phyloP scores from a whole-genome alignment of 1,140 invertebrate species.

The Habropoda laboriosa region DNA sequence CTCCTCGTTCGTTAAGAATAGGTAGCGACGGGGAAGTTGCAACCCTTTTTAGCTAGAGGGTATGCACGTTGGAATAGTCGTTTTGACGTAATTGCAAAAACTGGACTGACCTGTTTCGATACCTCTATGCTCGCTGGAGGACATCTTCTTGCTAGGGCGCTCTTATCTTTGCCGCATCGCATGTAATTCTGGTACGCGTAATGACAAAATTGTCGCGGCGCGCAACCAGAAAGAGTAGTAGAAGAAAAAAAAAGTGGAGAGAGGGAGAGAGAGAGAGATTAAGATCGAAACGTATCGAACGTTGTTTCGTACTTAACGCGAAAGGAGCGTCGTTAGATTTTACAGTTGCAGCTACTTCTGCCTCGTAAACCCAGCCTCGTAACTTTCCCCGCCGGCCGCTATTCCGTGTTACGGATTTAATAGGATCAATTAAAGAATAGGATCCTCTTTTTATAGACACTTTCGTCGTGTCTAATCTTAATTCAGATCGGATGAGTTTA shows the following conservation, averaged over 20 bases:
- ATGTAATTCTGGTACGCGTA: slow-evolving; percentile 13
- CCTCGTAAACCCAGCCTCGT: slow-evolving; percentile 9
- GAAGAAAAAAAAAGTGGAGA: no score
- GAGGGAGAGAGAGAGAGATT: neutral
- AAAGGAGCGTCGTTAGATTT: slow-evolving; percentile 14
- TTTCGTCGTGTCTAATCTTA: neutral
- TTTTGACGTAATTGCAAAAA: slow-evolving; percentile 53
- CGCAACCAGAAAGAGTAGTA: neutral
- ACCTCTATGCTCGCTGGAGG: slow-evolving; percentile 45
- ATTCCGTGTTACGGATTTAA: neutral
- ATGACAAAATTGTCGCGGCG: slow-evolving; percentile 44
- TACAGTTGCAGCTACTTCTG: slow-evolving; percentile 1
- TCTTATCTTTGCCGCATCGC: slow-evolving; percentile 44
- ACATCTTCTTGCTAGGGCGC: slow-evolving; percentile 30
- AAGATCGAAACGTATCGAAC: slow-evolving; percentile 33
- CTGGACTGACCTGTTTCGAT: slow-evolving; percentile 51
- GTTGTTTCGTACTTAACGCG: slow-evolving; percentile 5
- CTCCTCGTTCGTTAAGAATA: no score
- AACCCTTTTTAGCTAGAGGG: slow-evolving; percentile 51
- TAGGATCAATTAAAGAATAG: slow-evolving; percentile 27
- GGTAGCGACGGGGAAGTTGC: slow-evolving; percentile 19
- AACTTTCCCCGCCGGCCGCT: neutral
- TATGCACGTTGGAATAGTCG: slow-evolving; percentile 34
- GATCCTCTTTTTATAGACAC: neutral
- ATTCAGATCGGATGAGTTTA: neutral